Conservation (phyloP, 2,797 vertebrate genomes). For the Microctenopoma steveboyesi region DNA sequence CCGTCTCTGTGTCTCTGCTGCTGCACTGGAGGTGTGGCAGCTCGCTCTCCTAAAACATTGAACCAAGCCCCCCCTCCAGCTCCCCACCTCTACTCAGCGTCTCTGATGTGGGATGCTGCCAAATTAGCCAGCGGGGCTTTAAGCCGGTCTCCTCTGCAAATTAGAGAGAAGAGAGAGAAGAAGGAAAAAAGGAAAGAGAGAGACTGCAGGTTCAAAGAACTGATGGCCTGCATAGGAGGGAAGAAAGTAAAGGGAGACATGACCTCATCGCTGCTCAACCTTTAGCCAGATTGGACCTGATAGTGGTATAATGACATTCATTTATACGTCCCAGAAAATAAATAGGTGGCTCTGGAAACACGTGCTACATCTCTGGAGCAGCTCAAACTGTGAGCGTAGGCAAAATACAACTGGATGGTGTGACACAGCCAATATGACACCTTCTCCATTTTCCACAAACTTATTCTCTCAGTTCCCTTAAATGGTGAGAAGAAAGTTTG, state of each 20-base stretch:
- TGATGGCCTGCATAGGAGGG: conserved; percentile 60
- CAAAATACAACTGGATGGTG: too few species aligned
- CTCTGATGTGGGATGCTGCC: conserved; percentile 73
- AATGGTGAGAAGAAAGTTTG: neutral
- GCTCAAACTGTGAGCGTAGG: neutral
- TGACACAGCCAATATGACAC: neutral
- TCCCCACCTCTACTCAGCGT: conserved; percentile 12
- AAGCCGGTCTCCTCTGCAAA: conserved; percentile 68
- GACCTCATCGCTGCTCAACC: conserved; percentile 49
- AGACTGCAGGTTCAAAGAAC: conserved; percentile 67
- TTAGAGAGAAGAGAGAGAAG: conserved; percentile 65
- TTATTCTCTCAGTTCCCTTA: neutral
- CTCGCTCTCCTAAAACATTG: conserved; percentile 44
- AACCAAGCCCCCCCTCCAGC: conserved; percentile 31
- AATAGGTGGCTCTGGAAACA: neutral
- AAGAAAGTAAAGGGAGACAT: conserved; percentile 39
- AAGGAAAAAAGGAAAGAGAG: conserved; percentile 35
- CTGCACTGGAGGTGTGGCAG: conserved; percentile 58
- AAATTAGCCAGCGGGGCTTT: conserved; percentile 67
- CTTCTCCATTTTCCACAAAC: neutral
- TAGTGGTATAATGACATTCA: neutral
- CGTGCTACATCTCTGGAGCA: neutral
- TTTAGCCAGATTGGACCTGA: conserved; percentile 23
- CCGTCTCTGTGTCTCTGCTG: conserved; percentile 52
- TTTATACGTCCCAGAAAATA: neutral